These are phyloP conservation scores for Eupithecia subumbrata DNA, from an alignment of 2,888 invertebrate genomes.

Conservation along the genomic window DNA sequence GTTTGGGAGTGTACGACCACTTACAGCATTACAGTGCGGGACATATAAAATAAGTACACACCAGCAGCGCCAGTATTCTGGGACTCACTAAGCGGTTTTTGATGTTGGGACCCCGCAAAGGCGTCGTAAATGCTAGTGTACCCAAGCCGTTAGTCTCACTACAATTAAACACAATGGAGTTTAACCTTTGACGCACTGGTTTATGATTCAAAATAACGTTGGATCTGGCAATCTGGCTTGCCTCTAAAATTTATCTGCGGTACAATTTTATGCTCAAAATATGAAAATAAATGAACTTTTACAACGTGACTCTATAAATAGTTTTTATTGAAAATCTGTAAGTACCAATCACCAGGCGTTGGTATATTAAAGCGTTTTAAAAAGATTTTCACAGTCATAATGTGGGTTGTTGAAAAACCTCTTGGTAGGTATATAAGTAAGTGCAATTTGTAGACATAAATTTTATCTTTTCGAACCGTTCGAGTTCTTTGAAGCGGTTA, in stretches of 20 bases:
- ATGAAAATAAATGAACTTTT: not conserved
- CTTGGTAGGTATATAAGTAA: too few species aligned
- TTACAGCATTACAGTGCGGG: constrained; percentile 52
- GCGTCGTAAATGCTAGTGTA: constrained; percentile 62
- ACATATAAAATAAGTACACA: not conserved
- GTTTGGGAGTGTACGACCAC: not conserved
- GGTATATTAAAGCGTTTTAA: not conserved
- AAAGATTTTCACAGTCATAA: not conserved
- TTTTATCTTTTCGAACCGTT: constrained; percentile 53
- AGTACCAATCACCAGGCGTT: not conserved
- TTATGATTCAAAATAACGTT: constrained; percentile 8
- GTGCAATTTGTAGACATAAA: constrained; percentile 45
- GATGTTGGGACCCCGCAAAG: constrained; percentile 63
- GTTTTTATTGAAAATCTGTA: not conserved
- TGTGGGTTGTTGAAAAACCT: not conserved
- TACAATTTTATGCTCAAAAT: not conserved
- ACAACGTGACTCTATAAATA: not conserved
- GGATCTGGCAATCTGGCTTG: not conserved
- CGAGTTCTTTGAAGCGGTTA: constrained; percentile 56
- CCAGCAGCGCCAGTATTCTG: constrained; percentile 49
- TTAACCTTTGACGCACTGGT: not conserved
- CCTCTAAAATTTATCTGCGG: not conserved
- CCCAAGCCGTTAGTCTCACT: constrained; percentile 1
- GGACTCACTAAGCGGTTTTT: constrained; percentile 71
- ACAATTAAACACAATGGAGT: constrained; percentile 12